Percentiles rank a stretch among this genome's conserved stretches.
Conservation (phyloP, 2,888 invertebrate genomes). For the Lamellibrachia columna region DNA sequence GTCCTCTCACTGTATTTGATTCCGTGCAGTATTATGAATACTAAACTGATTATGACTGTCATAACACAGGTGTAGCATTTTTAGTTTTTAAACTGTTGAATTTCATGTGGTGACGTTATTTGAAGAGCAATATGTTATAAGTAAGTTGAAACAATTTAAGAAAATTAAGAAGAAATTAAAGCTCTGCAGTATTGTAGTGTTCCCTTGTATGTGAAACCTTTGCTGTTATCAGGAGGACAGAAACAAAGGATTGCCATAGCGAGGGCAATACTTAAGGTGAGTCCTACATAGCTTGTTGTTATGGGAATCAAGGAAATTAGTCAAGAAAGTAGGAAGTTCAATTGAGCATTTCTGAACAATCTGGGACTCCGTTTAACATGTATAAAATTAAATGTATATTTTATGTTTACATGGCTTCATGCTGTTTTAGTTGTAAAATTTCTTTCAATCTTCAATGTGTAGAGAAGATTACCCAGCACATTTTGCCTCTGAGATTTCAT, state of each 20-base stretch:
- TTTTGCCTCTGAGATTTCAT: neutral
- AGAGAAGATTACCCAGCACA: neutral
- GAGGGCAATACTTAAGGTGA: conserved; percentile 86
- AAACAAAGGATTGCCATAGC: conserved; percentile 94
- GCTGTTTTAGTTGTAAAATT: neutral
- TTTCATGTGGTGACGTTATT: too few species aligned
- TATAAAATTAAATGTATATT: too few species aligned
- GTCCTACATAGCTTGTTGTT: neutral
- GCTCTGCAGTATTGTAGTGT: neutral
- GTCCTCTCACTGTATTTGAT: too few species aligned
- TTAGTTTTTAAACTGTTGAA: neutral
- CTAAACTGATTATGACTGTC: neutral
- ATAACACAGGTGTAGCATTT: neutral
- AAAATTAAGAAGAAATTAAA: neutral
- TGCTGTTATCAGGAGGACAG: conserved; percentile 74
- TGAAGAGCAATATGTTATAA: neutral
- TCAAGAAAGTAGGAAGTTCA: neutral
- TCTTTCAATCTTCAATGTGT: neutral
- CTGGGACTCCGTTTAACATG: too few species aligned
- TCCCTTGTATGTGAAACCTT: neutral
- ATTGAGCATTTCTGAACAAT: neutral
- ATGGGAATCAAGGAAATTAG: neutral
- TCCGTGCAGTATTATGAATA: too few species aligned
- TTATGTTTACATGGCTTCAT: too few species aligned
- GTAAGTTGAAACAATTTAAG: neutral